A percentile compares a stretch with the other conserved stretches of the same genome.
Conservation (phyloP, 2,797 vertebrate genomes). For the Smutsia temminckii region DNA sequence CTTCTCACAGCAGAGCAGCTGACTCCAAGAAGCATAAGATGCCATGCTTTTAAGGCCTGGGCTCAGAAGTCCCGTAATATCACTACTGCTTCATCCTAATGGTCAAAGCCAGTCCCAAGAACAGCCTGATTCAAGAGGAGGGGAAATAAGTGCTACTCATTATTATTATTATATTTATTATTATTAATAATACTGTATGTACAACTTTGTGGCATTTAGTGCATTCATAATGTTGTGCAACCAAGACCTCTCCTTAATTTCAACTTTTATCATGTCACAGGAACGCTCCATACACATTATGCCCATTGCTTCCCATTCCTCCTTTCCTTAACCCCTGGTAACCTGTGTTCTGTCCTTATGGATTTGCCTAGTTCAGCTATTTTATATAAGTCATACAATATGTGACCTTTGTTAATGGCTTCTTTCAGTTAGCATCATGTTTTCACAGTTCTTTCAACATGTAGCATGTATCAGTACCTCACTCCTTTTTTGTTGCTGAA, state of each 20-base stretch:
- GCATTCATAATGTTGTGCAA: not conserved
- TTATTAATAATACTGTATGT: too few relatives aligned
- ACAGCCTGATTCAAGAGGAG: not conserved
- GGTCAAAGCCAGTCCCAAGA: not conserved
- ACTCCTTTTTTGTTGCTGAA: not conserved
- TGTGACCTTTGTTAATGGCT: not conserved
- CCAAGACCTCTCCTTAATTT: slow-evolving; percentile 15
- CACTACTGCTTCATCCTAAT: not conserved
- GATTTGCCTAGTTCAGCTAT: not conserved
- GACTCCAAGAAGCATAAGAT: not conserved
- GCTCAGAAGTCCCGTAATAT: not conserved
- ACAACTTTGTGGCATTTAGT: not conserved
- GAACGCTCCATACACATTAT: not conserved
- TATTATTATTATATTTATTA: too few relatives aligned
- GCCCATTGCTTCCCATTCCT: not conserved
- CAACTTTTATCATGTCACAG: not conserved
- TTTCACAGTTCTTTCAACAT: not conserved
- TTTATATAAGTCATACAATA: not conserved
- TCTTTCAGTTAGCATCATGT: not conserved
- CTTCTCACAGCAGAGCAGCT: not conserved
- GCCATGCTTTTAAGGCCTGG: not conserved
- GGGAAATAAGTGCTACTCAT: not conserved
- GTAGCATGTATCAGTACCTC: not conserved
- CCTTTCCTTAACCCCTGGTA: not conserved
- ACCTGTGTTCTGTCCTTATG: not conserved